These are phyloP conservation scores for Emydura subglobosa DNA, from an alignment of 2,113 vertebrate genomes.

Conservation along the genomic window DNA sequence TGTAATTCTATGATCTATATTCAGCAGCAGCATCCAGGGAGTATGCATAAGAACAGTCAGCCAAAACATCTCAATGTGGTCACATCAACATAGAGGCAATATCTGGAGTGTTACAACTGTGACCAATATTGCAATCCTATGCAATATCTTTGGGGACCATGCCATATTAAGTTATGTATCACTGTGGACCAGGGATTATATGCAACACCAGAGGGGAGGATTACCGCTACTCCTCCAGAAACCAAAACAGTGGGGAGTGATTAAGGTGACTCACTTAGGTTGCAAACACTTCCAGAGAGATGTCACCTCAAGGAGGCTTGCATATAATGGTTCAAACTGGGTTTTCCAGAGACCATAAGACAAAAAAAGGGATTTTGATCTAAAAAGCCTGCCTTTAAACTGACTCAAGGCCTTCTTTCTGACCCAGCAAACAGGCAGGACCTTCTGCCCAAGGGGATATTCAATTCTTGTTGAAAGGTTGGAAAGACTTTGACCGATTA, in stretches of 20 bases:
- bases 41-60: accelerated
- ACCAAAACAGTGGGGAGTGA: not conserved
- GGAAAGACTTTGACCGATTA: too few species aligned
- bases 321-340: not conserved
- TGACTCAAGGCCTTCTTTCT: too few species aligned
- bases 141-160: not conserved
- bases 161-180: not conserved
- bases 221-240: not conserved
- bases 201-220: not conserved
- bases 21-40: not conserved
- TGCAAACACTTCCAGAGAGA: not conserved
- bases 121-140: not conserved
- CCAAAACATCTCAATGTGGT: not conserved
- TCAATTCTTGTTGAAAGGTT: too few species aligned
- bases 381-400: too few species aligned
- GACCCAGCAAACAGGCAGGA: too few species aligned
- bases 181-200: not conserved
- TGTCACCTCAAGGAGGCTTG: not conserved
- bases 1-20: not conserved
- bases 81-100: accelerated
- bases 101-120: accelerated
- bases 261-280: not conserved
- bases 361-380: not conserved
- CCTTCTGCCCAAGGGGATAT: too few species aligned
- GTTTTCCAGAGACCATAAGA: not conserved